Evolutionary conservation across 2,888 invertebrate species (phyloP).

Genomic region (Oscheius sp.): DNA sequence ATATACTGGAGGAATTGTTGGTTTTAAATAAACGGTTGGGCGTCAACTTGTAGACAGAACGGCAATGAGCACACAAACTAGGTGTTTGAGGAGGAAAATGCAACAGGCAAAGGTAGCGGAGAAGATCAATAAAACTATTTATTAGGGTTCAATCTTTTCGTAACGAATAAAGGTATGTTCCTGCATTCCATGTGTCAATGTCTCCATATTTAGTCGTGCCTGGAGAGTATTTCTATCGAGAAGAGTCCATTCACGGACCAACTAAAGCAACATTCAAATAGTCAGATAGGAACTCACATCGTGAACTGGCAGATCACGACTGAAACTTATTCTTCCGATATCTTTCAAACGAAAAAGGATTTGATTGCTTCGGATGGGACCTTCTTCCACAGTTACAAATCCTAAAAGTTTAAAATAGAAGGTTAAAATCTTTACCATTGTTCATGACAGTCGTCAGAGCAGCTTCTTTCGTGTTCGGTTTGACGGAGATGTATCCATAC

Average conservation of each 20-base stretch:
- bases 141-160: conserved; percentile 44
- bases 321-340: conserved; percentile 69
- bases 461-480: conserved; percentile 58
- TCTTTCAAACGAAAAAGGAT: conserved; percentile 66
- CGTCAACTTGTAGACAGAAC: background rate
- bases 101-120: too few species aligned
- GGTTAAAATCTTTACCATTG: conserved; percentile 54
- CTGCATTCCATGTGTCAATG: conserved; percentile 69
- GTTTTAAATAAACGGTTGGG: background rate
- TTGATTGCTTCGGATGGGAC: conserved; percentile 55
- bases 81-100: background rate
- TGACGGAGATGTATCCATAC: conserved; percentile 67
- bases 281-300: conserved; percentile 56
- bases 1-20: background rate
- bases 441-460: conserved; percentile 70
- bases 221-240: conserved; percentile 64
- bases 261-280: conserved; percentile 48
- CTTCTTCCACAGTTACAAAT: conserved; percentile 70
- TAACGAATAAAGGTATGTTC: conserved; percentile 61
- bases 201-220: conserved; percentile 68
- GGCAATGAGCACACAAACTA: background rate
- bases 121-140: background rate
- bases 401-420: conserved; percentile 41
- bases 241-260: conserved; percentile 68
- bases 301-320: conserved; percentile 70